Percentiles rank a stretch among this genome's conserved stretches.
These are phyloP conservation scores for Oxygymnocypris stewartii DNA, from an alignment of 2,113 vertebrate genomes.

Conservation along the genomic window DNA sequence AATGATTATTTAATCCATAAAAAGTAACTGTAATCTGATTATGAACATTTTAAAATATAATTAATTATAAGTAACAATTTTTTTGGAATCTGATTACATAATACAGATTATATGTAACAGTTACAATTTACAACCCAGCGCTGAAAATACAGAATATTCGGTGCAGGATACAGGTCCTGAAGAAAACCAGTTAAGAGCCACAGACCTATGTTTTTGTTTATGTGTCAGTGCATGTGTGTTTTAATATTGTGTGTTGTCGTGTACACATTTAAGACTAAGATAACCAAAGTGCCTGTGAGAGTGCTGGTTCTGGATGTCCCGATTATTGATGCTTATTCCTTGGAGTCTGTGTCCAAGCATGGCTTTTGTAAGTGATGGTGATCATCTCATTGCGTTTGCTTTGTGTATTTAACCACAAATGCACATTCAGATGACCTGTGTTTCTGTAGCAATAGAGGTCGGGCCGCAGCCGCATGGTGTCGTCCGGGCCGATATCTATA, in stretches of 20 bases:
- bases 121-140: neutral
- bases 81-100: neutral
- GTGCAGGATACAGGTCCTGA: neutral
- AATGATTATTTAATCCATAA: no score
- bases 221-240: neutral
- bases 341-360: conserved; percentile 69
- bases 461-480: conserved; percentile 82
- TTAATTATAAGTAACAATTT: neutral
- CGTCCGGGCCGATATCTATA: conserved; percentile 76
- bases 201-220: neutral
- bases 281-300: conserved; percentile 66
- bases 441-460: conserved; percentile 72
- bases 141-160: neutral
- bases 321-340: conserved; percentile 57
- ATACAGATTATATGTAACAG: neutral
- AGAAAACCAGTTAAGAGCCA: neutral
- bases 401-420: neutral
- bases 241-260: conserved; percentile 31
- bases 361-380: conserved; percentile 67
- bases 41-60: no score
- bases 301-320: conserved; percentile 53
- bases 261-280: conserved; percentile 65
- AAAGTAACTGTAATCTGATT: no score
- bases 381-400: neutral
- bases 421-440: neutral